Evolutionary conservation across 2,113 vertebrate genomes (phyloP), one percentile per base, ranked within the genome.

Genomic region (Sigmodon hispidus): DNA sequence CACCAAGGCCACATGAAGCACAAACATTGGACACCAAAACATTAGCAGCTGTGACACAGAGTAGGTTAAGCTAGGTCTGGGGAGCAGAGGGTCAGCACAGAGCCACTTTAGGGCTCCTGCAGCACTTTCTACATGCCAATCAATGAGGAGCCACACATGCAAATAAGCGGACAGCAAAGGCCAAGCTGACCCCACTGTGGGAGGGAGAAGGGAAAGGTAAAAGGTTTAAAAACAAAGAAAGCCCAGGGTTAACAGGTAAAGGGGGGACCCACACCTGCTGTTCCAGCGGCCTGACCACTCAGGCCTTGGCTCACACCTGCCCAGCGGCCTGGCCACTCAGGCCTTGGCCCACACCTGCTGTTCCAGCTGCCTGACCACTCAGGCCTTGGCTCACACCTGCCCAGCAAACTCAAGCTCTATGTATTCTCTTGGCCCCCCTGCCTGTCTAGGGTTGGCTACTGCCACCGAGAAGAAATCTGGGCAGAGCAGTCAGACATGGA

Each of bases 1-100:
- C 50, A 5, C 22, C 72, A 43, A 34, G 50, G 52, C 70, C 26
- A 61, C 1, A 0, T 17, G 31, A 65, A 31, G 34, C 3, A 17
- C 45, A 70, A 61, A 83, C 6, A 15, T 3, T 4, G 24, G 3
- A 8, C 12, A 0, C 29, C 8, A 16, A 40, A 34, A 40, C 5
- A 0, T 40, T 1, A 57, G 48, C 48, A 59, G 22, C 0, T 24
- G 0, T 5, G 13, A 12, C 57, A 17, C 31, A 8, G 2, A 55
- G 31, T 9, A 6, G 34, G 22, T 13, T 24, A 5, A 45, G 48
- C 36, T 29, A 31, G 13, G 48, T 1, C 1, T 5, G 15, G 59
- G 29, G 11, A 43, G 29, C 15, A 16, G 4, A 4, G 26, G 55
- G 43, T 15, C 16, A 83, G 76, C 50, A 63, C 55, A 43, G 0